Evolutionary conservation across 2,113 vertebrate species (phyloP), one percentile per base, ranked within the genome.

Genomic region (Eclectus roratus): DNA sequence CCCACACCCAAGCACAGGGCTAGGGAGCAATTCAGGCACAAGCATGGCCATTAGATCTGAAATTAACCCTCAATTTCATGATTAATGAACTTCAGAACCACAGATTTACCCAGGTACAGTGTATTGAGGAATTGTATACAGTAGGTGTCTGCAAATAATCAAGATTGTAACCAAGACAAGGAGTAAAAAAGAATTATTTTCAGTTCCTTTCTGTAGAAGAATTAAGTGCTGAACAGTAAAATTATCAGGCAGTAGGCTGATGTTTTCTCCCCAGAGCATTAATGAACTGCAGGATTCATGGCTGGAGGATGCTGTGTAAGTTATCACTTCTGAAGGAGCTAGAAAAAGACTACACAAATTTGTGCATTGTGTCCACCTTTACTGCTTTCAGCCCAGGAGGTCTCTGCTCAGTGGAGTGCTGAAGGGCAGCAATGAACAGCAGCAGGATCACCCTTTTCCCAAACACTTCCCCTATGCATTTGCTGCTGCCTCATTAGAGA

Each of bases 21-120:
- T 56, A 65, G 41, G 83, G 95, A 96, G 94, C 88, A 96, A 90
- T 89, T 88, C 84, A 68, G 73, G 80, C 88, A 77, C 0, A 0
- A 53, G 27, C 61, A 44, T 0, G 0, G 55, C 49, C 81, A 47
- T 93, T 94, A 91, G 47, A 93, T 86, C 50, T 71, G 46, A 91
- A 94, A 91, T 88, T 76, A 93, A 93, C 82, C 68, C 80, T 91
- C 41, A 77, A 37, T 85, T 93, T 89, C n/a, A 73, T 74, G 16
- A 72, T 85, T 93, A 88, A 96, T 90, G 90, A 96, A 85, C 82
- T 50, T 73, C 64, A 52, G 89, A 65, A 49, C 61, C 44, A 77
- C 85, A 83, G 50, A 91, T 94, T 74, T 83, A 95, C 76, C 89
- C 39, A 33, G 5, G 29, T 9, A 44, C 65, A 81, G 35, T 69